These are phyloP conservation scores for Tachina lurida DNA, from an alignment of 2,888 invertebrate species.

Conservation along the genomic window DNA sequence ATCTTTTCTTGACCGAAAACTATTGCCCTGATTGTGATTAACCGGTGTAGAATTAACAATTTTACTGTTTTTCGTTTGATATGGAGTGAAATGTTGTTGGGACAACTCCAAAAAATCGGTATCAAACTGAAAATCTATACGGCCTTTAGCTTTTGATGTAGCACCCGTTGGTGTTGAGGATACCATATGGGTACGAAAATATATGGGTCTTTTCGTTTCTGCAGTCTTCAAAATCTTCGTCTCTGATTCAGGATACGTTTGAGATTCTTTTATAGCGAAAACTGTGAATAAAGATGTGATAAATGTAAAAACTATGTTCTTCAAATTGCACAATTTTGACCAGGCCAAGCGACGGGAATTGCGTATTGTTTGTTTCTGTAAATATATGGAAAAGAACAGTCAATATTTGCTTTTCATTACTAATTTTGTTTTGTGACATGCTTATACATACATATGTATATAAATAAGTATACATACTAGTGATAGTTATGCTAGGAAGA, in stretches of 20 bases:
- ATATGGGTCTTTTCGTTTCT: constrained; percentile 64
- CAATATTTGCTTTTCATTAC: constrained; percentile 66
- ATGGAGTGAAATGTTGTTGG: constrained; percentile 76
- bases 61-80: constrained; percentile 73
- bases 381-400: background rate
- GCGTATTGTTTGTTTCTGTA: constrained; percentile 79
- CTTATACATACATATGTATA: too few relatives aligned
- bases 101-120: constrained; percentile 77
- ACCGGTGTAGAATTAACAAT: constrained; percentile 82
- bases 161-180: constrained; percentile 70
- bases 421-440: too few relatives aligned
- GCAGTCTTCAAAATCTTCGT: constrained; percentile 41
- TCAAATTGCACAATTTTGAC: constrained; percentile 82
- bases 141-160: constrained; percentile 60
- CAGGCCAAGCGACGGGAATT: constrained; percentile 78
- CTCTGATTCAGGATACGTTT: constrained; percentile 27
- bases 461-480: too few relatives aligned
- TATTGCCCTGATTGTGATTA: constrained; percentile 76
- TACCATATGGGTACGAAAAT: constrained; percentile 67
- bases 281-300: constrained; percentile 76
- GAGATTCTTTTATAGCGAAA: constrained; percentile 76
- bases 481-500: too few relatives aligned
- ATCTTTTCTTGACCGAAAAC: constrained; percentile 78
- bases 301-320: constrained; percentile 76
- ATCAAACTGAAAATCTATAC: constrained; percentile 71